Conservation (phyloP, 2,888 invertebrate species). For the Melinaea menophilus region DNA sequence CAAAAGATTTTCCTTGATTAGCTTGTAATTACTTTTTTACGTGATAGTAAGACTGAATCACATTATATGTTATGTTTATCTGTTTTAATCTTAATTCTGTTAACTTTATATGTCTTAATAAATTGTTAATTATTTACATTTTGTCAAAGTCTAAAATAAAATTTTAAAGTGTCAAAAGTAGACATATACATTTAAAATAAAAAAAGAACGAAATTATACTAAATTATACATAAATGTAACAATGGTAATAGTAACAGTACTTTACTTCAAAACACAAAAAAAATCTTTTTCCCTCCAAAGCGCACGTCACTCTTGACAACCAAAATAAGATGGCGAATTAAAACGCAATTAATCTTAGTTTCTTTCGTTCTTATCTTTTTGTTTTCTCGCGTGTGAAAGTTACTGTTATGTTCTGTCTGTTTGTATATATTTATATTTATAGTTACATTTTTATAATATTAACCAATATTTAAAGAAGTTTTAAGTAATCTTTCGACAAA, state of each 20-base stretch:
- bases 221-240: too few relatives aligned
- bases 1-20: conserved; percentile 26
- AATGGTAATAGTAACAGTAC: conserved; percentile 28
- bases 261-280: conserved; percentile 31
- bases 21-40: conserved; percentile 10
- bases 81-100: too few relatives aligned
- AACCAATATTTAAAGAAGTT: conserved; percentile 1
- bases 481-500: too few relatives aligned
- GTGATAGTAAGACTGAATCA: conserved; percentile 24
- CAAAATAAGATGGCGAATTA: conserved; percentile 69
- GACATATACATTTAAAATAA: too few relatives aligned
- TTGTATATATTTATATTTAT: conserved; percentile 6
- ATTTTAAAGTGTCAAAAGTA: too few relatives aligned
- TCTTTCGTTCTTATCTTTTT: conserved; percentile 54
- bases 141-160: too few relatives aligned
- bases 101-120: too few relatives aligned
- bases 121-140: too few relatives aligned
- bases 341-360: conserved; percentile 65
- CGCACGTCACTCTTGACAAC: conserved; percentile 46
- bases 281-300: conserved; percentile 38
- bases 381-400: conserved; percentile 62
- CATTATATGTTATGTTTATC: too few relatives aligned
- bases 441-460: conserved; percentile 14
- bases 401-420: conserved; percentile 38
- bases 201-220: too few relatives aligned